Percentiles rank a stretch among this genome's conserved stretches.
Conservation (phyloP, 2,797 vertebrate species). For the Arnoldichthys spilopterus region DNA sequence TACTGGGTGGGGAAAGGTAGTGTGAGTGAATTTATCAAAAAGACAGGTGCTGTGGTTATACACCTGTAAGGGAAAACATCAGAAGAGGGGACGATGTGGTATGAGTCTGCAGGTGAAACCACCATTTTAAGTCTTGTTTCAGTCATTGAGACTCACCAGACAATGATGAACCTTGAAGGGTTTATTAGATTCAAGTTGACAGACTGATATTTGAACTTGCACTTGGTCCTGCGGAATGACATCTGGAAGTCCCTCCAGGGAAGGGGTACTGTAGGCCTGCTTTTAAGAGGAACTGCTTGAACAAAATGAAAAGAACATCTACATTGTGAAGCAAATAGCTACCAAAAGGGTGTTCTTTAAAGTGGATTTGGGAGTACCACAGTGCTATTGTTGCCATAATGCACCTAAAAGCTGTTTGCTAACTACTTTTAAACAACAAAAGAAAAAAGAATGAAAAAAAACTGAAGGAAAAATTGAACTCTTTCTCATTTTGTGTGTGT, state of each 20-base stretch:
- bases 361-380: no score
- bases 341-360: background rate
- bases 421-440: no score
- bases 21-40: no score
- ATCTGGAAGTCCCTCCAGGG: background rate
- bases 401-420: no score
- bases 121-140: background rate
- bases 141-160: background rate
- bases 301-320: slow-evolving; percentile 11
- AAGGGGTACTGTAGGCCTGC: background rate
- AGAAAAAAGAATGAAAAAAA: no score
- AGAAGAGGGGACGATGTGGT: background rate
- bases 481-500: no score
- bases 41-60: background rate
- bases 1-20: no score
- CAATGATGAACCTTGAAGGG: slow-evolving; percentile 10
- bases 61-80: background rate
- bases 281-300: background rate
- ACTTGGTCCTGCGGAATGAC: background rate
- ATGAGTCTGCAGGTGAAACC: background rate
- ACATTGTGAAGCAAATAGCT: background rate
- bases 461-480: no score
- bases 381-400: no score
- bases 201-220: slow-evolving; percentile 15
- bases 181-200: slow-evolving; percentile 28